These are phyloP conservation scores for Aegithalos caudatus DNA, from an alignment of 2,113 vertebrate species.

Conservation along the genomic window DNA sequence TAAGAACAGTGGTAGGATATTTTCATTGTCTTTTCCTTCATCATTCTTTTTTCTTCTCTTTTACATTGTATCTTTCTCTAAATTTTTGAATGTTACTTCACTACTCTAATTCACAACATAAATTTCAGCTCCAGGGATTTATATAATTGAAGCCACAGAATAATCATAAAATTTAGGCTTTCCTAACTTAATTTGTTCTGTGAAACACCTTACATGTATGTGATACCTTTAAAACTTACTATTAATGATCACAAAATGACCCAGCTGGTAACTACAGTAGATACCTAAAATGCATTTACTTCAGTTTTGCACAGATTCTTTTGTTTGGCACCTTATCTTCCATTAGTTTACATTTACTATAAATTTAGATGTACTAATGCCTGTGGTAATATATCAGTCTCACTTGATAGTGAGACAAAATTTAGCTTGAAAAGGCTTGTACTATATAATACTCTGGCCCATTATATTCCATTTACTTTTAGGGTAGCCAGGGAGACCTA, in stretches of 20 bases:
- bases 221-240: neutral
- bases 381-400: neutral
- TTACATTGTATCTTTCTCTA: neutral
- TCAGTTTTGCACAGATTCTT: neutral
- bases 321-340: neutral
- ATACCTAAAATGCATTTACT: neutral
- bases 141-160: neutral
- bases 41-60: neutral
- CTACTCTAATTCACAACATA: neutral
- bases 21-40: neutral
- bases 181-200: neutral
- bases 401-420: neutral
- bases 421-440: neutral
- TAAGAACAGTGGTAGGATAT: neutral
- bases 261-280: neutral
- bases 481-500: neutral
- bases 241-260: neutral
- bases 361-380: neutral
- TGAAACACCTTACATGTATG: neutral
- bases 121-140: neutral
- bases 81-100: neutral
- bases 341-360: neutral
- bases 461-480: conserved; percentile 25
- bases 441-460: neutral
- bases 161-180: neutral